phyloP scores from a whole-genome alignment of 2,888 invertebrate species.

The Agrochola macilenta region DNA sequence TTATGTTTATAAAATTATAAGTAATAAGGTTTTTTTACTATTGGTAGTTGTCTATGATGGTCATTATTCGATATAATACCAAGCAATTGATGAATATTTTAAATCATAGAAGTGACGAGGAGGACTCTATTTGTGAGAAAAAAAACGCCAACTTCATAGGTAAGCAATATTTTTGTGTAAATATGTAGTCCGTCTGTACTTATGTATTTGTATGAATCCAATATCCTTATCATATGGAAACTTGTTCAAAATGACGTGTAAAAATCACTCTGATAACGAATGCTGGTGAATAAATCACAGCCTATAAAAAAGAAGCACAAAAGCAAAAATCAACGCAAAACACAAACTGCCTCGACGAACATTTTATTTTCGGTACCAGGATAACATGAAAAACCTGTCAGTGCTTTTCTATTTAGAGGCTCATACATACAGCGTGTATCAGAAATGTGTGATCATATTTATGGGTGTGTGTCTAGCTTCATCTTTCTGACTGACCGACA shows the following conservation, averaged over 20 bases:
- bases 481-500: too few species aligned
- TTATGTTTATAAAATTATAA: too few species aligned
- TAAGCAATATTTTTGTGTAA: too few species aligned
- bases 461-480: too few species aligned
- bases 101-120: too few species aligned
- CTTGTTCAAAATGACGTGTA: not conserved
- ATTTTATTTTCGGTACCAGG: constrained; percentile 27
- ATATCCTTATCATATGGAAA: not conserved
- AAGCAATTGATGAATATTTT: too few species aligned
- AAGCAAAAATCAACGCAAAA: constrained; percentile 3
- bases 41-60: too few species aligned
- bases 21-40: too few species aligned
- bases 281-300: constrained; percentile 13
- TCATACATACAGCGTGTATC: not conserved
- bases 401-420: constrained; percentile 25
- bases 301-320: not conserved
- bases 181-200: not conserved
- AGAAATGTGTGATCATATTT: not conserved
- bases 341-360: constrained; percentile 8
- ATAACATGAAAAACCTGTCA: constrained; percentile 18
- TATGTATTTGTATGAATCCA: not conserved
- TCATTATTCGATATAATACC: too few species aligned
- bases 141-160: too few species aligned
- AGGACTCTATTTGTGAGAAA: too few species aligned
- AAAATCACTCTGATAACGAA: constrained; percentile 18